Conservation (phyloP, 1,140 invertebrate genomes). For the Lepidotrigona ventralis region DNA sequence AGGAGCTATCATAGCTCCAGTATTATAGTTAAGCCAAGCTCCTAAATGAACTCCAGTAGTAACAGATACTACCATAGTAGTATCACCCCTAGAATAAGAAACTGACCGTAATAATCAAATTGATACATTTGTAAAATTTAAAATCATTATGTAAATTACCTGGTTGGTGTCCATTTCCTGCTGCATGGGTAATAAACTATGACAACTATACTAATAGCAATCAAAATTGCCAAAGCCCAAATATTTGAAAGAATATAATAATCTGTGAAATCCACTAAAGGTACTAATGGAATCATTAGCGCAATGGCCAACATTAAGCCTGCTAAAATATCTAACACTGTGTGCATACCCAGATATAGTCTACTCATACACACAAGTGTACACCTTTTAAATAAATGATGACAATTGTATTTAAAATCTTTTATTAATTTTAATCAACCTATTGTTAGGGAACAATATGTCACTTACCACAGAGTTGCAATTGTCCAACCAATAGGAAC, state of each 20-base stretch:
- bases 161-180: conserved; percentile 90
- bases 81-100: conserved; percentile 87
- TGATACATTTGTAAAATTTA: neutral
- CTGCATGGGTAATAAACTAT: conserved; percentile 88
- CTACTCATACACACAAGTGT: conserved; percentile 90
- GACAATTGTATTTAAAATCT: conserved; percentile 23
- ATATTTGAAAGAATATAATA: conserved; percentile 85
- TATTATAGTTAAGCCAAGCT: conserved; percentile 91
- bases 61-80: conserved; percentile 90
- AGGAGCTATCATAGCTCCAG: conserved; percentile 84
- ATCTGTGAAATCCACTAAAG: conserved; percentile 87
- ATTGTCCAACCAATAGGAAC: conserved; percentile 80
- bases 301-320: conserved; percentile 85
- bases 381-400: conserved; percentile 81
- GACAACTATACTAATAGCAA: conserved; percentile 83
- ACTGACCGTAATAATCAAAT: neutral
- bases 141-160: conserved; percentile 79
- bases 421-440: conserved; percentile 5
- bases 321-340: conserved; percentile 89
- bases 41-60: conserved; percentile 89
- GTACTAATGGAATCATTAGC: conserved; percentile 87
- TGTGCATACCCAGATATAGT: conserved; percentile 96
- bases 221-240: conserved; percentile 84
- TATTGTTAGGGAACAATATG: conserved; percentile 1
- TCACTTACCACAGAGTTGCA: conserved; percentile 81